Conservation (phyloP, 2,797 vertebrate species). For the Oreonectes daqikongensis region DNA sequence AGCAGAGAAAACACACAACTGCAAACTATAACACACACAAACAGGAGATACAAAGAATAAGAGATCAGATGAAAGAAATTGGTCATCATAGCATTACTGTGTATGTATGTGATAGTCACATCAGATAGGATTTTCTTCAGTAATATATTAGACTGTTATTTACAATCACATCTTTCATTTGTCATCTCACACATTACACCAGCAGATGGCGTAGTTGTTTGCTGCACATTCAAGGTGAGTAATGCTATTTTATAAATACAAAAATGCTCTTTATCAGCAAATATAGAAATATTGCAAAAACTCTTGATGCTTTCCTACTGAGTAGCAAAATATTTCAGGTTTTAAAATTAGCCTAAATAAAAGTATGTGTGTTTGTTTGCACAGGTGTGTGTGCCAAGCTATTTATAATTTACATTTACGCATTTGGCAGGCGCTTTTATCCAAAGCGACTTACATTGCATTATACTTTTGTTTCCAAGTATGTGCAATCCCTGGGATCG, state of each 20-base stretch:
- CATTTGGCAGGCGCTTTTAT: too few species aligned
- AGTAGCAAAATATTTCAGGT: background rate
- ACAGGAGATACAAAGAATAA: conserved; percentile 31
- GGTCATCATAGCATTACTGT: background rate
- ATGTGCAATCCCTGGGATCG: too few species aligned
- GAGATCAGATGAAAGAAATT: conserved; percentile 63
- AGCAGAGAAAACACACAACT: conserved; percentile 81
- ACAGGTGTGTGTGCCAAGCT: background rate
- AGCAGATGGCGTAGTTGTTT: background rate
- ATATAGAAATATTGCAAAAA: too few species aligned
- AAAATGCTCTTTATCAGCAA: too few species aligned
- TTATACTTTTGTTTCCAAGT: too few species aligned
- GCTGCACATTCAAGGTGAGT: background rate
- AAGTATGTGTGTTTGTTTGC: background rate
- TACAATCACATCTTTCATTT: background rate
- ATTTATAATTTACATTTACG: too few species aligned
- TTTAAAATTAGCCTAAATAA: background rate
- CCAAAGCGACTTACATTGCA: too few species aligned
- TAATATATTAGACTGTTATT: background rate
- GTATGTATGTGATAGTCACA: conserved; percentile 3
- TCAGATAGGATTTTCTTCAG: background rate
- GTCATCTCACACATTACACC: background rate
- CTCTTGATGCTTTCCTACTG: background rate
- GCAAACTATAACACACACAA: conserved; percentile 77
- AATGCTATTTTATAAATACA: too few species aligned